Evolutionary conservation across 2,888 invertebrate species (phyloP).

Genomic region (Caenorhabditis sinica): DNA sequence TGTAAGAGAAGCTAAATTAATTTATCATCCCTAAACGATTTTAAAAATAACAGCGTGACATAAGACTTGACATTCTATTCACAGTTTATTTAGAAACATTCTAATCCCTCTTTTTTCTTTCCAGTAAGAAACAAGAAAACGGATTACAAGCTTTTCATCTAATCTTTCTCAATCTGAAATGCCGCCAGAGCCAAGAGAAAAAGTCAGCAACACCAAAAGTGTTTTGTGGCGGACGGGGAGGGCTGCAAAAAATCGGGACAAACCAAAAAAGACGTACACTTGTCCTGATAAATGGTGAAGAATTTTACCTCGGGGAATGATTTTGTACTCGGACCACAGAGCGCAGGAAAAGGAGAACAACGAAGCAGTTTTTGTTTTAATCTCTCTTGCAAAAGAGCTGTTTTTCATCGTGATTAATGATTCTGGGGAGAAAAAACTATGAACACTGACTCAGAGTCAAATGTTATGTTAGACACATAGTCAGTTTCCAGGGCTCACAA

Average conservation of each 20-base stretch:
- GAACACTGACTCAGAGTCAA: background rate
- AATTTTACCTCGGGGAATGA: conserved; percentile 65
- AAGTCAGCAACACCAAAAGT: conserved; percentile 31
- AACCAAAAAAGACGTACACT: conserved; percentile 25
- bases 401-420: conserved; percentile 42
- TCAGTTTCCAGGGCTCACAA: background rate
- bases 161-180: conserved; percentile 26
- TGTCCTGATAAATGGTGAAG: conserved; percentile 63
- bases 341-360: conserved; percentile 40
- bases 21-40: background rate
- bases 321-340: conserved; percentile 60
- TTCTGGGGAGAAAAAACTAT: background rate
- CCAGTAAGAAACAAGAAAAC: background rate
- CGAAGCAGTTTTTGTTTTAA: conserved; percentile 33
- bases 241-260: conserved; percentile 32
- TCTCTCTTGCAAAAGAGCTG: conserved; percentile 29
- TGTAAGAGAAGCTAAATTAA: background rate
- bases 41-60: background rate
- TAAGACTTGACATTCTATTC: background rate
- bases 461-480: background rate
- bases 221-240: conserved; percentile 3
- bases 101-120: background rate
- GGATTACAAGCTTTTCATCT: conserved; percentile 12
- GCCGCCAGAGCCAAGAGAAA: background rate
- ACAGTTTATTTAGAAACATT: background rate